Evolutionary conservation across 2,888 invertebrate species (phyloP), one percentile per base, ranked within the genome.

Genomic region (Panopea generosa): DNA sequence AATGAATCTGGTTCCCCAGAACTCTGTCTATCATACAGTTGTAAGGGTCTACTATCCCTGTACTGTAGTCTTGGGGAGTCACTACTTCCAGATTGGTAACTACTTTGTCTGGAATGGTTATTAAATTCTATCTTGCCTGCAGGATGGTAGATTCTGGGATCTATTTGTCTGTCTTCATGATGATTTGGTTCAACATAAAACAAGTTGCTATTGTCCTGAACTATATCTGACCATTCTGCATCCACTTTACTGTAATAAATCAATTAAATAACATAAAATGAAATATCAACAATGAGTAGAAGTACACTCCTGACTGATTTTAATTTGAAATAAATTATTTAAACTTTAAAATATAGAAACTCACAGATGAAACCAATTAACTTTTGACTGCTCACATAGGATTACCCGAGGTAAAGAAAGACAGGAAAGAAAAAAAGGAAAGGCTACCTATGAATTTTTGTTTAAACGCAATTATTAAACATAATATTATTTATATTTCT

Each of bases 121-220:
- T 43, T 63, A 16, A 45, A 16, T 20, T 45, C 45, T 16, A 16
- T 20, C 16, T 49, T 56, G 27, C 16, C 7, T 2, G 14, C 47
- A 49, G 20, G 20, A 40, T 29, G 49, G 16, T n/a, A 26, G 53
- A 20, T 47, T 40, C 0, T 50, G 53, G 53, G 47, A 27, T 40
- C 29, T 27, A 45, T 20, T 47, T 40, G 49, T 33, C 40, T 24
- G 22, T 63, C 53, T 61, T 59, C 33, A 16, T 47, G 57, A 57
- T 66, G 49, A 57, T 33, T 47, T 18, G 67, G 53, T 56, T 85
- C 84, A 18, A 82, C 77, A 66, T 86, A 88, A 61, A 86, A 88
- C 45, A 88, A 52, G 50, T 86, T 85, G 24, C 85, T 86, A 68
- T 86, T 79, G 47, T 82, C 70, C 14, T 82, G 84, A 14, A 88